Percentiles rank a stretch among this genome's conserved stretches.
Evolutionary conservation across 2,888 invertebrate genomes (phyloP).

Genomic region (Orchestes rusci): DNA sequence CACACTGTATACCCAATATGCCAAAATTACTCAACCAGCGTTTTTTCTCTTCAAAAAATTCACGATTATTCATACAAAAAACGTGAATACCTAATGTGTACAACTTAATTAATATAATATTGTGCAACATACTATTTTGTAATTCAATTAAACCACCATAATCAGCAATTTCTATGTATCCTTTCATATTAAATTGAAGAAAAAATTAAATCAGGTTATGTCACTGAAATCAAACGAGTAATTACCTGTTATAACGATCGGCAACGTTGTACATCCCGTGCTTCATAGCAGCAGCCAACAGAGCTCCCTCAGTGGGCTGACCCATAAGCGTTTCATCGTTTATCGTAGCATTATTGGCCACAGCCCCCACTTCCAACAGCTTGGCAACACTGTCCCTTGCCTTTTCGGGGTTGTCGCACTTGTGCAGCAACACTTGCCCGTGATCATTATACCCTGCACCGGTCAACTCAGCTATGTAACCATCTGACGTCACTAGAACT

Average conservation of each 20-base stretch:
- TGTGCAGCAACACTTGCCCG: constrained; percentile 75
- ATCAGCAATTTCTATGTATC: too few relatives aligned
- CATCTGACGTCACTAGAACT: constrained; percentile 84
- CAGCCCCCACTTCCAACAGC: constrained; percentile 58
- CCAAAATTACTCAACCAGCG: too few relatives aligned
- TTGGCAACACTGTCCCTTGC: constrained; percentile 69
- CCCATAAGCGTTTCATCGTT: constrained; percentile 80
- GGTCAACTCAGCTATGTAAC: constrained; percentile 83
- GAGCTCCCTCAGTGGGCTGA: constrained; percentile 96
- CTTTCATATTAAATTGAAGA: too few relatives aligned
- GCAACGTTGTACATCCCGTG: constrained; percentile 76
- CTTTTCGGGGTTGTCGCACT: constrained; percentile 67
- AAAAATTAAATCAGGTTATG: too few relatives aligned
- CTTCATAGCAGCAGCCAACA: constrained; percentile 89
- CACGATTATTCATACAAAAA: too few relatives aligned
- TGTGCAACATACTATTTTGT: too few relatives aligned
- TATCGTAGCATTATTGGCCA: constrained; percentile 57
- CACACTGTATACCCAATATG: too few relatives aligned
- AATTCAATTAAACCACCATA: too few relatives aligned
- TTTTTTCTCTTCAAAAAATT: too few relatives aligned
- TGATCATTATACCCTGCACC: constrained; percentile 88
- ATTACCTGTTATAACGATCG: constrained; percentile 67
- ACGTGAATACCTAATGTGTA: too few relatives aligned
- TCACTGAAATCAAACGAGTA: too few relatives aligned
- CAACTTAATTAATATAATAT: too few relatives aligned